Evolutionary conservation across 2,113 vertebrate species (phyloP).

Genomic region (Pipra filicauda): DNA sequence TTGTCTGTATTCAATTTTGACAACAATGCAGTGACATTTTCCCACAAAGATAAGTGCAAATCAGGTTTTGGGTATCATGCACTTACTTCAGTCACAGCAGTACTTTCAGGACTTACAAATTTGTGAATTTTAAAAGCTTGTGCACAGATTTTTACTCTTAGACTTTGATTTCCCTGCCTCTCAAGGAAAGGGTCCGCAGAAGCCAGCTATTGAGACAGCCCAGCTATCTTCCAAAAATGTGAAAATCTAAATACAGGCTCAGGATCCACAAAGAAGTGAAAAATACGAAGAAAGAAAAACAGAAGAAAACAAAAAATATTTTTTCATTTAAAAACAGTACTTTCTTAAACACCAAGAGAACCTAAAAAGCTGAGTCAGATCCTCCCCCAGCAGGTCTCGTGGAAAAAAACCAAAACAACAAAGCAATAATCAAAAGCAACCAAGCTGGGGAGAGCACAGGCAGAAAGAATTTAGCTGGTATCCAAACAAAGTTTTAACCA

Average conservation of each 20-base stretch:
- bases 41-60: conserved; percentile 3
- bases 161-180: neutral
- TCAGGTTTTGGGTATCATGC: neutral
- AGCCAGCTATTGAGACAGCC: neutral
- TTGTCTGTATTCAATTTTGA: conserved; percentile 5
- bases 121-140: neutral
- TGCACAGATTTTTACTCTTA: neutral
- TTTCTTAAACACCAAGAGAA: neutral
- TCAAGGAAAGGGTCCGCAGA: neutral
- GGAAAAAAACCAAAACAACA: neutral
- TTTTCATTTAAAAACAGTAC: neutral
- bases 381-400: neutral
- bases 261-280: neutral
- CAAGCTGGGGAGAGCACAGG: neutral
- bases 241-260: neutral
- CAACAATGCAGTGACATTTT: conserved; percentile 18
- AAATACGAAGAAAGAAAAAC: neutral
- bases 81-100: neutral
- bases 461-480: neutral
- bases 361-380: neutral
- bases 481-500: neutral
- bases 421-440: neutral
- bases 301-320: neutral
- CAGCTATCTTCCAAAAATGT: neutral
- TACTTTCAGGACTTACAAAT: neutral